Conservation (phyloP, 2,797 vertebrate genomes). For the Lagodon rhomboides region DNA sequence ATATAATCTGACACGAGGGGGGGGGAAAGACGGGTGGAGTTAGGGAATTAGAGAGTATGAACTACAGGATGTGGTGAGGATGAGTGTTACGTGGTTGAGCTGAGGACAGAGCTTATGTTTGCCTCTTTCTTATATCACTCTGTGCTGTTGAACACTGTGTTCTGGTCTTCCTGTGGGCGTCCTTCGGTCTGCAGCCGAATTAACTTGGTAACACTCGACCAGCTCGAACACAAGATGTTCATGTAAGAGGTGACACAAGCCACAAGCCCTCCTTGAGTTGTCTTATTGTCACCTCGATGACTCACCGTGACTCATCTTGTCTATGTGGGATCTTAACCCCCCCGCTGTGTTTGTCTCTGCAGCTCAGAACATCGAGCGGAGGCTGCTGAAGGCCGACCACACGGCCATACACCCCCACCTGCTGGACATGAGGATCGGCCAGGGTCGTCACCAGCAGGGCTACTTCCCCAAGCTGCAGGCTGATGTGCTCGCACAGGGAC, state of each 20-base stretch:
- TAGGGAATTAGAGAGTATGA: slow-evolving; percentile 16
- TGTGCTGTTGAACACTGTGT: neutral
- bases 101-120: slow-evolving; percentile 41
- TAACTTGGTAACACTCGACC: neutral
- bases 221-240: neutral
- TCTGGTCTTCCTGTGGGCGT: neutral
- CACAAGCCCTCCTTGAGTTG: neutral
- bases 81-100: slow-evolving; percentile 31
- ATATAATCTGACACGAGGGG: slow-evolving; percentile 3
- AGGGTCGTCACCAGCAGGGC: slow-evolving; percentile 96
- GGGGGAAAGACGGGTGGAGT: neutral
- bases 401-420: slow-evolving; percentile 97
- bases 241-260: neutral
- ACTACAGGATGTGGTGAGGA: slow-evolving; percentile 9
- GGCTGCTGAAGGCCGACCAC: slow-evolving; percentile 96
- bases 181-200: neutral
- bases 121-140: too few species aligned
- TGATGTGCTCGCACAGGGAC: slow-evolving; percentile 92
- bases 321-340: neutral
- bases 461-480: slow-evolving; percentile 97
- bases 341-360: slow-evolving; percentile 31
- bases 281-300: neutral
- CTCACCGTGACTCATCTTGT: neutral
- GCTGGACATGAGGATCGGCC: slow-evolving; percentile 98
- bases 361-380: slow-evolving; percentile 92